Percentiles rank a stretch among this genome's conserved stretches.
phyloP scores from a whole-genome alignment of 2,113 vertebrate genomes.

The Vidua macroura region DNA sequence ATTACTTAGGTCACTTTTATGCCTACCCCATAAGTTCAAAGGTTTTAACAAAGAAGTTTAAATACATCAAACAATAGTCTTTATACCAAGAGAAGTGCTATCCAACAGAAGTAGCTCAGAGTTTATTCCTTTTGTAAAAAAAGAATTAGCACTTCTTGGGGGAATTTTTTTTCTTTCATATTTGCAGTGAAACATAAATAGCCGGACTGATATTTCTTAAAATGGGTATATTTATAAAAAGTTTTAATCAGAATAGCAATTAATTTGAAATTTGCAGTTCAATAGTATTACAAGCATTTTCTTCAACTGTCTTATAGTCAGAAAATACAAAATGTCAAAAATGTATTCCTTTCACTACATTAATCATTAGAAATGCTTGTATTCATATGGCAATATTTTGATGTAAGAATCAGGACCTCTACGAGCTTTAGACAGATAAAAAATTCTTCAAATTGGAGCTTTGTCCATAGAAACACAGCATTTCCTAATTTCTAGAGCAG shows the following conservation, averaged over 20 bases:
- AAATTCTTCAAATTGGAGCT: background rate
- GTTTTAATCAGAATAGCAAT: constrained; percentile 38
- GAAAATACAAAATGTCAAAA: background rate
- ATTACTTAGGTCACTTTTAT: background rate
- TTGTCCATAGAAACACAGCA: background rate
- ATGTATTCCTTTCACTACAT: background rate
- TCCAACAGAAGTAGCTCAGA: background rate
- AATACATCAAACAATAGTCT: background rate
- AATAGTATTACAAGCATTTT: background rate
- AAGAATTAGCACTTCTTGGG: background rate
- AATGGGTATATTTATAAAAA: background rate
- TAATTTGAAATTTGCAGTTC: background rate
- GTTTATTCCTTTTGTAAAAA: background rate
- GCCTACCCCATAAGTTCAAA: background rate
- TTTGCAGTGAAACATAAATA: constrained; percentile 16
- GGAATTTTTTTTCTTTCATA: background rate
- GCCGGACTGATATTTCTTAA: background rate
- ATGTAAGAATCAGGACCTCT: background rate
- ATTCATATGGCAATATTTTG: background rate
- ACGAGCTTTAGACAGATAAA: background rate
- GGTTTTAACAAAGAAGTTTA: background rate
- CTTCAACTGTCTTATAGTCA: background rate
- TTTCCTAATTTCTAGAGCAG: background rate
- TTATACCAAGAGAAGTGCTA: background rate
- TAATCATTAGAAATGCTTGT: background rate